Percentiles rank a stretch among this genome's conserved stretches.
Evolutionary conservation across 2,113 vertebrate species (phyloP).

Genomic region (Coracopsis vasa): DNA sequence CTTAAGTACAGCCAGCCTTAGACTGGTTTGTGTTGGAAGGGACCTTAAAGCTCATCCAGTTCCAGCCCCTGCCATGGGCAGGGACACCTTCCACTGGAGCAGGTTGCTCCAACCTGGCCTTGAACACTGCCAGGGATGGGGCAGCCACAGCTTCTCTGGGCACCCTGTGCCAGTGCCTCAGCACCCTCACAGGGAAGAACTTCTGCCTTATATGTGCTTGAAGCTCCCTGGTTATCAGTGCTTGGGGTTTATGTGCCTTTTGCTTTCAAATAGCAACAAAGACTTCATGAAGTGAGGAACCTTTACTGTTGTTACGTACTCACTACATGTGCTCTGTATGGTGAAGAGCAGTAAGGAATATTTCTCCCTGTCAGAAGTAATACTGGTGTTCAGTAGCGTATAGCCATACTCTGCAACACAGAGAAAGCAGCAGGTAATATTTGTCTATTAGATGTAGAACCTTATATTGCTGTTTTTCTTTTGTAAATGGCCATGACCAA

Average conservation of each 20-base stretch:
- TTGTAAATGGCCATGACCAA: not conserved
- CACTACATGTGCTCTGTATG: not conserved
- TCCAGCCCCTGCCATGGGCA: not conserved
- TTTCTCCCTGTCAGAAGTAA: not conserved
- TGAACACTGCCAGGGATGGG: not conserved
- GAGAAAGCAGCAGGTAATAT: not conserved
- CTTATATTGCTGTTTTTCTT: not conserved
- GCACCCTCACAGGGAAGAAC: not conserved
- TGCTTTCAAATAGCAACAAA: not conserved
- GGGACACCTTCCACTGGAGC: not conserved
- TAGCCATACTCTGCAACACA: not conserved
- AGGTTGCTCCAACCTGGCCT: not conserved
- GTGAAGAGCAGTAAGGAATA: not conserved
- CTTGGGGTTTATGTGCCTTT: not conserved
- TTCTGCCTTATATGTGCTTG: not conserved
- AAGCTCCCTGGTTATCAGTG: not conserved
- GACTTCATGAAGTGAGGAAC: not conserved
- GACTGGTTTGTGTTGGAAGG: not conserved
- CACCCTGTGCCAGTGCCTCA: not conserved
- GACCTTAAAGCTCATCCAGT: not conserved
- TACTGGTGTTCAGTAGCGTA: not conserved
- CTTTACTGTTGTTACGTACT: not conserved
- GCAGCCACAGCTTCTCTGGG: not conserved
- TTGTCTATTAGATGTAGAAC: not conserved
- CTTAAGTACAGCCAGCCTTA: not conserved